These are phyloP conservation scores for Oegoconia quadripuncta DNA, from an alignment of 2,888 invertebrate genomes.

Conservation along the genomic window DNA sequence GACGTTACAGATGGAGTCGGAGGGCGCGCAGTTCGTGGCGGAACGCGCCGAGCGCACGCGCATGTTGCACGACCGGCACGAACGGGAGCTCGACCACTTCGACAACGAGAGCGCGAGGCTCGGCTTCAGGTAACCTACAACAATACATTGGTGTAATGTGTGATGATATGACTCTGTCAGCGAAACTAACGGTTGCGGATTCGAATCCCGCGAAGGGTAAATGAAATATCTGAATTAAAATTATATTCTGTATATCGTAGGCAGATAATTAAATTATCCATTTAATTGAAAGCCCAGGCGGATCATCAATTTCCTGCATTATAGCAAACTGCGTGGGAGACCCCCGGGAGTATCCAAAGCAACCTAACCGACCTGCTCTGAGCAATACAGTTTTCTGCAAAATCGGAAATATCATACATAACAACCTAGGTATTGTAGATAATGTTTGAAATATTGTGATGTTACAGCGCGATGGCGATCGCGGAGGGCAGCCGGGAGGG, in stretches of 20 bases:
- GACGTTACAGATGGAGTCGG: constrained; percentile 89
- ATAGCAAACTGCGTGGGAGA: too few relatives aligned
- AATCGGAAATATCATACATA: too few relatives aligned
- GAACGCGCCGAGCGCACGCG: constrained; percentile 95
- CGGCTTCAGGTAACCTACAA: constrained; percentile 89
- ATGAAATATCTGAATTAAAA: too few relatives aligned
- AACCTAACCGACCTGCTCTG: too few relatives aligned
- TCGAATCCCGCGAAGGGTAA: too few relatives aligned
- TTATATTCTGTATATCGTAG: too few relatives aligned
- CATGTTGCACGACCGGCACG: constrained; percentile 93
- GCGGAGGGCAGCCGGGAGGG: constrained; percentile 94
- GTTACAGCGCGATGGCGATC: constrained; percentile 90
- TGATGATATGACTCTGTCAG: too few relatives aligned
- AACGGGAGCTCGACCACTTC: constrained; percentile 94
- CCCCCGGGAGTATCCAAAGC: too few relatives aligned
- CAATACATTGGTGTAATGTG: neutral
- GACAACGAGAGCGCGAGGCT: constrained; percentile 95
- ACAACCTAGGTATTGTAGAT: neutral
- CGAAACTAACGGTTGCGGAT: too few relatives aligned
- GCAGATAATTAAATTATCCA: too few relatives aligned
- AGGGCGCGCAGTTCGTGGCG: constrained; percentile 93
- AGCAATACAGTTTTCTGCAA: neutral
- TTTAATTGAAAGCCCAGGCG: too few relatives aligned
- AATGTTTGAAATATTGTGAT: neutral
- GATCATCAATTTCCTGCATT: too few relatives aligned